A percentile compares a stretch with the other conserved stretches of the same genome.
phyloP scores from a whole-genome alignment of 92 coral and sea anemone species.

The Muricea muricata region DNA sequence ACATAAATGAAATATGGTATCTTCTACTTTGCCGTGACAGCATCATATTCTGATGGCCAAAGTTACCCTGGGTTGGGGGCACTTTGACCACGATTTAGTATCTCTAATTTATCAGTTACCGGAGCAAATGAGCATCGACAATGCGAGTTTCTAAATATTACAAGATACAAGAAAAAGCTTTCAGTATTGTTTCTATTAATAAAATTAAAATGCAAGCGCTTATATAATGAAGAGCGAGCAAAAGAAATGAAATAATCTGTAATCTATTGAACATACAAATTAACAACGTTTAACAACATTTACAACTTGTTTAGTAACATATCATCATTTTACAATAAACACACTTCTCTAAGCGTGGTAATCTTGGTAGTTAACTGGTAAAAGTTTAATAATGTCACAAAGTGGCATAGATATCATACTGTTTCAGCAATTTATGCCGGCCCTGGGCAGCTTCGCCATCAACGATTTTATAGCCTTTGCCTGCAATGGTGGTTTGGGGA shows the following conservation, averaged over 20 bases:
- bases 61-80: background rate
- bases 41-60: background rate
- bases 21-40: background rate
- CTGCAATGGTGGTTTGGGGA: background rate
- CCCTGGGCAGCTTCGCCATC: constrained; percentile 1
- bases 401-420: background rate
- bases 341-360: background rate
- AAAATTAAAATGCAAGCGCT: too few relatives aligned
- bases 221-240: too few relatives aligned
- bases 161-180: background rate
- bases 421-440: background rate
- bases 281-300: too few relatives aligned
- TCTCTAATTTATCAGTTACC: background rate
- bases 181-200: too few relatives aligned
- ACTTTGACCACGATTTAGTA: background rate
- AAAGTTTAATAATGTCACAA: background rate
- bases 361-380: background rate
- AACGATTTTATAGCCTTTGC: background rate
- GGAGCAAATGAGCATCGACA: background rate
- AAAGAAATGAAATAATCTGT: too few relatives aligned
- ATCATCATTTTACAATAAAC: background rate
- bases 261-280: too few relatives aligned
- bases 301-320: too few relatives aligned
- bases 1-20: background rate
- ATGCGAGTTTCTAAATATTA: background rate